These are phyloP conservation scores for Lophotriccus pileatus DNA, from an alignment of 2,797 vertebrate genomes.

Conservation along the genomic window DNA sequence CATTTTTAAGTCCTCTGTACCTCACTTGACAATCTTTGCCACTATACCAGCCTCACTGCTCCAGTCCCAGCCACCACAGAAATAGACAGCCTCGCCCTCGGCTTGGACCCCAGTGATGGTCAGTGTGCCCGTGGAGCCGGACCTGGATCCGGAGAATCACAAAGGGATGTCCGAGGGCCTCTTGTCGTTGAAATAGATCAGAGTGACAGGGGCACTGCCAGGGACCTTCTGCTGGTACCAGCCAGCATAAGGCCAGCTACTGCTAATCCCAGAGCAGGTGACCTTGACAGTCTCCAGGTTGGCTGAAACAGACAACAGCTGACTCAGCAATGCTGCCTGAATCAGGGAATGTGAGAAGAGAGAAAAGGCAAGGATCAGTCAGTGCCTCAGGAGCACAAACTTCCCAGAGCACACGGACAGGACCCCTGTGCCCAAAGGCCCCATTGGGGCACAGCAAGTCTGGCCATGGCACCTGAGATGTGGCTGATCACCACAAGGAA, in stretches of 20 bases:
- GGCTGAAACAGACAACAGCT: neutral
- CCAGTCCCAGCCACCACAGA: too few relatives aligned
- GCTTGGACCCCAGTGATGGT: too few relatives aligned
- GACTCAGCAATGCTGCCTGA: neutral
- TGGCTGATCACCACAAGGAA: accelerated
- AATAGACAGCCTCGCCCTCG: too few relatives aligned
- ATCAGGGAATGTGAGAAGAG: neutral
- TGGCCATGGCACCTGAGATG: neutral
- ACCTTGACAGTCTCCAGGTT: too few relatives aligned
- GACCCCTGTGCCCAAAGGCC: too few relatives aligned
- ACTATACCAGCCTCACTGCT: neutral
- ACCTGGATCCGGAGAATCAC: too few relatives aligned
- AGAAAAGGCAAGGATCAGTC: neutral
- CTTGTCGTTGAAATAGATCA: neutral
- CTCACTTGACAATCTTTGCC: neutral
- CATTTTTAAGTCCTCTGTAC: neutral
- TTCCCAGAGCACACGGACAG: accelerated
- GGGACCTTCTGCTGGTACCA: too few relatives aligned
- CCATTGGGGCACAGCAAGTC: accelerated
- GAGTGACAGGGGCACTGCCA: too few relatives aligned
- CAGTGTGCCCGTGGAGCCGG: too few relatives aligned
- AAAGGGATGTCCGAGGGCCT: neutral
- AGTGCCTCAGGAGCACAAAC: neutral
- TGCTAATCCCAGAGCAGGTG: too few relatives aligned
- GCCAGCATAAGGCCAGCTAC: too few relatives aligned